These are phyloP conservation scores for Panulirus ornatus DNA, from an alignment of 1,140 invertebrate species.

Conservation along the genomic window DNA sequence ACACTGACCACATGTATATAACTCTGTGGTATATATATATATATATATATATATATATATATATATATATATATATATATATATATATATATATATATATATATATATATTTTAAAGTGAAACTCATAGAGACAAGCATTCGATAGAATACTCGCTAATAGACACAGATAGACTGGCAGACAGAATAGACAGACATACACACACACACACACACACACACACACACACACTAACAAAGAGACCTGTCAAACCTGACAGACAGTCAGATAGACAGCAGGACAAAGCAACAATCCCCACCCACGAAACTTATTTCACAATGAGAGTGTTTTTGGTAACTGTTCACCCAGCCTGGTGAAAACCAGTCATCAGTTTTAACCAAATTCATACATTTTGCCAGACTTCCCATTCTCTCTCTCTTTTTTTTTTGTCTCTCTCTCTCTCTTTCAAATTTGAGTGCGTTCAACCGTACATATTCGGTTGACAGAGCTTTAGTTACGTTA, in stretches of 20 bases:
- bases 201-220: constrained; percentile 46
- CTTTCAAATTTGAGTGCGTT: neutral
- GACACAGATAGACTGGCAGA: constrained; percentile 3
- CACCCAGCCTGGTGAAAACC: too few relatives aligned
- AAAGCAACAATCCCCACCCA: too few relatives aligned
- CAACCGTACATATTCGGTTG: neutral
- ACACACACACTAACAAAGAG: constrained; percentile 34
- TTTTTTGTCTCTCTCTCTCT: neutral
- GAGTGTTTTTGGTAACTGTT: too few relatives aligned
- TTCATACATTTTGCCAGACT: too few relatives aligned
- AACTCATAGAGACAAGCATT: neutral
- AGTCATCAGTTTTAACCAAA: too few relatives aligned
- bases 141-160: neutral
- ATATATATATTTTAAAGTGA: neutral
- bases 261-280: too few relatives aligned
- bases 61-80: constrained; percentile 1
- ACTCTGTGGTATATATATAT: neutral
- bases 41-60: neutral
- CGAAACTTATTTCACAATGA: too few relatives aligned
- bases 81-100: constrained; percentile 29
- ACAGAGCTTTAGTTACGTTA: neutral
- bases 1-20: too few relatives aligned
- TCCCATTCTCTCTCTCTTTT: too few relatives aligned
- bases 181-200: constrained; percentile 23
- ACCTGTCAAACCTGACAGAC: too few relatives aligned